Conservation (phyloP, 2,797 vertebrate genomes). For the Zenarchopterus dispar region DNA sequence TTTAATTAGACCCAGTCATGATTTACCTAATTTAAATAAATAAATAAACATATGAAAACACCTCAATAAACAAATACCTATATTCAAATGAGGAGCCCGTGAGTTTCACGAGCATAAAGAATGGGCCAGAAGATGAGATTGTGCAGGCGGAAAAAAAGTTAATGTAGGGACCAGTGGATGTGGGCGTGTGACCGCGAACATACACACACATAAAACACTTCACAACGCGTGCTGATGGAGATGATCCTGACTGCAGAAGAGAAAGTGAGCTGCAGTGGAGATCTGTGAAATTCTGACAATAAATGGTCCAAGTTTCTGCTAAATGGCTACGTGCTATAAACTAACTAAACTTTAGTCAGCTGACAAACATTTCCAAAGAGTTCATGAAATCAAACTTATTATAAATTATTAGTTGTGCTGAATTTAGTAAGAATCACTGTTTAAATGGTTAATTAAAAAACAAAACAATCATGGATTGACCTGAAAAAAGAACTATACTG, state of each 20-base stretch:
- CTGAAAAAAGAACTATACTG: too few species aligned
- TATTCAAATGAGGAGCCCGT: conserved; percentile 77
- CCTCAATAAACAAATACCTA: conserved; percentile 80
- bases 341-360: background rate
- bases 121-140: conserved; percentile 59
- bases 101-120: conserved; percentile 61
- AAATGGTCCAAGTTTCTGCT: background rate
- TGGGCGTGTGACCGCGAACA: conserved; percentile 40
- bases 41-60: conserved; percentile 82
- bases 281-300: conserved; percentile 11
- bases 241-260: conserved; percentile 12
- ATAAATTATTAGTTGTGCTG: too few species aligned
- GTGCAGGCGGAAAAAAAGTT: conserved; percentile 63
- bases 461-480: too few species aligned
- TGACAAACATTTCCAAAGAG: too few species aligned
- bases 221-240: conserved; percentile 16
- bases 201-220: conserved; percentile 12
- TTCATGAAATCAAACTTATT: too few species aligned
- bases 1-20: conserved; percentile 85
- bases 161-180: conserved; percentile 63
- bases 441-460: too few species aligned
- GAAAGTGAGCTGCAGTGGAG: background rate
- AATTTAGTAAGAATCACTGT: too few species aligned
- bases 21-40: conserved; percentile 82
- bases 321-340: background rate